Percentiles rank a stretch among this genome's conserved stretches.
phyloP scores from a whole-genome alignment of 2,797 vertebrate species.

The Uromys caudimaculatus region DNA sequence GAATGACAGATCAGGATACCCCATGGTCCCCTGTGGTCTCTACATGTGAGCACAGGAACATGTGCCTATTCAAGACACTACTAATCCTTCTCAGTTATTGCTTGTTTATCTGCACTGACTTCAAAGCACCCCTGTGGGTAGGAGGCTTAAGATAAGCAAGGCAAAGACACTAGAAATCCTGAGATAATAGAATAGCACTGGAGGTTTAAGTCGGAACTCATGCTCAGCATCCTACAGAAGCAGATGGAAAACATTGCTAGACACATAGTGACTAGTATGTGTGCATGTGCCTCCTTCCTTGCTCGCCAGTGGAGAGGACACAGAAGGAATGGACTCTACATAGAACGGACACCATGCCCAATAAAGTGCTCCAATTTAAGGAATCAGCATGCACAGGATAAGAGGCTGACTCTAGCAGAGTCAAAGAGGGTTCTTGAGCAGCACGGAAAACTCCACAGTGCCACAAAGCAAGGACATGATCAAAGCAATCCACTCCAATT shows the following conservation, averaged over 20 bases:
- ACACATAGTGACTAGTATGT: too few relatives aligned
- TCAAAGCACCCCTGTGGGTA: not conserved
- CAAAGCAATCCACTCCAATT: not conserved
- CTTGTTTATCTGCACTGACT: not conserved
- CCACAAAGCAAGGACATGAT: not conserved
- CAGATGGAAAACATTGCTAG: not conserved
- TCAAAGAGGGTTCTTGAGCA: not conserved
- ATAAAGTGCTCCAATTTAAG: not conserved
- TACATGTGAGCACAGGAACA: not conserved
- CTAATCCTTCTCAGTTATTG: not conserved
- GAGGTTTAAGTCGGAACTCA: too few relatives aligned
- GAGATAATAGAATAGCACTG: not conserved
- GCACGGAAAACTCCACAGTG: not conserved
- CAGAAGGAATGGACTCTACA: not conserved
- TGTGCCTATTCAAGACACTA: too few relatives aligned
- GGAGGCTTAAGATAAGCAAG: not conserved
- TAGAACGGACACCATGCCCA: not conserved
- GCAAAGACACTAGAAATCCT: not conserved
- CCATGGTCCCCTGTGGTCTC: too few relatives aligned
- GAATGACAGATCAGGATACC: not conserved
- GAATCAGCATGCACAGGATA: not conserved
- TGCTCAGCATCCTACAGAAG: not conserved
- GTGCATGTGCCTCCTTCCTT: not conserved
- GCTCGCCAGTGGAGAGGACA: not conserved
- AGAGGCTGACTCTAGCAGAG: not conserved